phyloP scores from a whole-genome alignment of 2,113 vertebrate genomes.

The Sorex fumeus region DNA sequence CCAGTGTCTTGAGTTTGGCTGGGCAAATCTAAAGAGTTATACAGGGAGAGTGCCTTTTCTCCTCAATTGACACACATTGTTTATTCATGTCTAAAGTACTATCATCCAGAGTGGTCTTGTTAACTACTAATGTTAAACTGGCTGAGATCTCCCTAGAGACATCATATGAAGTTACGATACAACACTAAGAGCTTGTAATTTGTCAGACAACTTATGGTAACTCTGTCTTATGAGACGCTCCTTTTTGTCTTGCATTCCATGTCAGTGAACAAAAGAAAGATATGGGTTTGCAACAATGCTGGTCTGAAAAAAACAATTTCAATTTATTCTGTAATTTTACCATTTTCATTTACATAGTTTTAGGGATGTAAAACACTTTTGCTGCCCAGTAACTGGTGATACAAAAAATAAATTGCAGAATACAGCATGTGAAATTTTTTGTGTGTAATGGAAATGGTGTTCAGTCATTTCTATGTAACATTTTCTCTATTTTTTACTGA shows the following conservation, averaged over 20 bases:
- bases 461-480: slow-evolving; percentile 74
- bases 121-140: slow-evolving; percentile 60
- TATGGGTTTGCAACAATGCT: slow-evolving; percentile 52
- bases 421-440: slow-evolving; percentile 62
- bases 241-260: slow-evolving; percentile 78
- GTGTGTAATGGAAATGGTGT: slow-evolving; percentile 63
- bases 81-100: slow-evolving; percentile 79
- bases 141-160: too few species aligned
- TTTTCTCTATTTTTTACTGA: slow-evolving; percentile 65
- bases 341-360: slow-evolving; percentile 77
- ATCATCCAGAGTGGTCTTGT: slow-evolving; percentile 78
- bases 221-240: slow-evolving; percentile 58
- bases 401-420: slow-evolving; percentile 55
- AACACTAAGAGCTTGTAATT: slow-evolving; percentile 68
- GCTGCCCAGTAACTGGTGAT: slow-evolving; percentile 53
- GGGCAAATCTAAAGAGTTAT: slow-evolving; percentile 61
- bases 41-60: slow-evolving; percentile 84
- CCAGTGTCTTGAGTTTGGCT: slow-evolving; percentile 59
- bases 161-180: too few species aligned
- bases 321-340: slow-evolving; percentile 67
- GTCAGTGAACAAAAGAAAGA: slow-evolving; percentile 68
- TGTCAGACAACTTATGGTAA: slow-evolving; percentile 65
- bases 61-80: slow-evolving; percentile 69
- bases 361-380: slow-evolving; percentile 71
- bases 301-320: slow-evolving; percentile 53